A percentile compares a stretch with the other conserved stretches of the same genome.
Conservation (phyloP, 2,797 vertebrate species). For the Squalus acanthias region DNA sequence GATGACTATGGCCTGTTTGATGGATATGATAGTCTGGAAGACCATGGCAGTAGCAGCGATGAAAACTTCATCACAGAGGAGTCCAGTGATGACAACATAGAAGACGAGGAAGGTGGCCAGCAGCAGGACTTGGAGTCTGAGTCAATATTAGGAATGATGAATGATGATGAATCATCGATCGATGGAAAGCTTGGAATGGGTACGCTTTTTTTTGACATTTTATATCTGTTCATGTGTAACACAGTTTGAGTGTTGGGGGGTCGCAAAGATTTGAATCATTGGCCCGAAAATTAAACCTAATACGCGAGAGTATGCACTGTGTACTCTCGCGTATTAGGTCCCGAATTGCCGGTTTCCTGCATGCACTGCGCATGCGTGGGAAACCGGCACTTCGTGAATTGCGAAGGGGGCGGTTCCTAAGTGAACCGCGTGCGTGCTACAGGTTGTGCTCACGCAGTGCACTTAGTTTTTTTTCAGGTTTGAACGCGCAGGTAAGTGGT, state of each 20-base stretch:
- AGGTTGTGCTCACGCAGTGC: too few species aligned
- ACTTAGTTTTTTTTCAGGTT: too few species aligned
- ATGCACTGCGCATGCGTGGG: too few species aligned
- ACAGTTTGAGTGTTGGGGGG: not conserved
- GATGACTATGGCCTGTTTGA: not conserved
- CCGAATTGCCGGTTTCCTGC: too few species aligned
- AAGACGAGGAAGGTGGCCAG: not conserved
- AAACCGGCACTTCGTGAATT: too few species aligned
- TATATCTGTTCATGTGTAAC: not conserved
- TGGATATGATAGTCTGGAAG: not conserved
- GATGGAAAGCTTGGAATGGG: not conserved
- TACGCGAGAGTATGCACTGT: too few species aligned
- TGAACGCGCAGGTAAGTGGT: too few species aligned
- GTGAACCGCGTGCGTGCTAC: too few species aligned
- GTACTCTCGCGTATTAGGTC: too few species aligned
- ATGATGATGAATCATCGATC: not conserved
- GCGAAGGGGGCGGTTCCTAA: too few species aligned
- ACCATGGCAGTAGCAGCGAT: not conserved
- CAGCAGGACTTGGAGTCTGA: not conserved
- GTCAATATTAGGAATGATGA: not conserved
- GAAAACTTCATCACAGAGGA: not conserved
- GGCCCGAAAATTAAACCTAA: too few species aligned
- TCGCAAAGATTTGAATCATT: not conserved
- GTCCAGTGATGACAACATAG: not conserved
- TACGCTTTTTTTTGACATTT: not conserved